Percentiles rank a stretch among this genome's conserved stretches.
These are phyloP conservation scores for Botia almorhae DNA, from an alignment of 2,797 vertebrate genomes.

Conservation along the genomic window DNA sequence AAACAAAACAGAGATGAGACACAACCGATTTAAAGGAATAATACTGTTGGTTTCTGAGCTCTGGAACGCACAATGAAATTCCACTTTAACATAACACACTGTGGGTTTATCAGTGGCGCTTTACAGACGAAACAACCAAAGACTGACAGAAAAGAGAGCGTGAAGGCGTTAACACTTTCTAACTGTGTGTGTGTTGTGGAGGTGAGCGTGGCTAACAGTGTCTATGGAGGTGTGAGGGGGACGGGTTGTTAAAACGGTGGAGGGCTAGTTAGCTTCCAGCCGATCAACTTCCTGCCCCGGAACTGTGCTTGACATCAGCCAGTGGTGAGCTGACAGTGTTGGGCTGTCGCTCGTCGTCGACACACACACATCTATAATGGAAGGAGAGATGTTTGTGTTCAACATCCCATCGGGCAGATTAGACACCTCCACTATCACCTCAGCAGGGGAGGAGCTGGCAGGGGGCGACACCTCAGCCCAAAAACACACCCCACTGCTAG, in stretches of 20 bases:
- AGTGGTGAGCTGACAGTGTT: conserved; percentile 65
- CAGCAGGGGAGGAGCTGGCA: conserved; percentile 16
- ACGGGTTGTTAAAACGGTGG: conserved; percentile 56
- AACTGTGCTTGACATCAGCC: conserved; percentile 78
- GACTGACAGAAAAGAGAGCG: neutral
- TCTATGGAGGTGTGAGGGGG: conserved; percentile 38
- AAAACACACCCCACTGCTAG: neutral
- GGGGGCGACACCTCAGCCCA: conserved; percentile 9
- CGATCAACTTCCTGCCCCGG: conserved; percentile 76
- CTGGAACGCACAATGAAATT: neutral
- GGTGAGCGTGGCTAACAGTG: conserved; percentile 5
- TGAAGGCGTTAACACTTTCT: neutral
- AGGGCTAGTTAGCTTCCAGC: conserved; percentile 68
- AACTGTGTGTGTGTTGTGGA: conserved; percentile 10
- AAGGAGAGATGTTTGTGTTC: conserved; percentile 60
- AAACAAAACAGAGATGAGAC: conserved; percentile 1
- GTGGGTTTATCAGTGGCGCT: neutral
- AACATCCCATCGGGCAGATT: conserved; percentile 68
- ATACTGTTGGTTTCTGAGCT: neutral
- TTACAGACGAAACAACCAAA: neutral
- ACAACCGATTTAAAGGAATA: neutral
- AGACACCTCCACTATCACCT: conserved; percentile 57
- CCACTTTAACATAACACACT: neutral
- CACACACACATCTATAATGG: conserved; percentile 65
- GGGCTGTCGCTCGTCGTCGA: conserved; percentile 54